Base-by-base conservation (phyloP, 2,888 invertebrate species). In the Glaucopsyche alexis region DNA sequence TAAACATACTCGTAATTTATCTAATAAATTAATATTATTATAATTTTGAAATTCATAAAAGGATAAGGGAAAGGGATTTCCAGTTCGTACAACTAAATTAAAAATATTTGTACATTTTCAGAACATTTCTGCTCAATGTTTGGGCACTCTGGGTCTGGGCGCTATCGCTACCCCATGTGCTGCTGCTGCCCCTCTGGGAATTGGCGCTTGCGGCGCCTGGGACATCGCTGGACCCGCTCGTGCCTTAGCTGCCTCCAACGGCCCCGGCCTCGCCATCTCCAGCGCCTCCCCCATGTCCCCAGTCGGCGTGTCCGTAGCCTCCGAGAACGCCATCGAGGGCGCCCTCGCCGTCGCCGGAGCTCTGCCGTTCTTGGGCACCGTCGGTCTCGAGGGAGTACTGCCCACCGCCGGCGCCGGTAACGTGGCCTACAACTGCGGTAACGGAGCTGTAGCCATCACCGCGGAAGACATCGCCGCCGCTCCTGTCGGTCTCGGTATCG, bases 291-390 rank as follows among this genome's bases (percentile, higher is more conserved):
- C 80, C 11, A 75, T 77, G 71, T 72, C 79, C 9, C 79, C 78
- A 42, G 77, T 50, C 42, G 81, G 82, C 16, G 71, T 81, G 40
- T 71, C 77, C 49, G 75, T 80, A 4, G 47, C 77, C 4, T 82
- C 83, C 72, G 82, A 82, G 14, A 84, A 83, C 71, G 75, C 74
- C 2, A 80, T 82, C 60, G 80, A 81, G 75, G 83, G 84, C 0
- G 71, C 78, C 11, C 71, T 83, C 7, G 67, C 73, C 38, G 77
- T 80, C 29, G 38, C 71, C 14, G 82, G 82, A 45, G 74, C 79
- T 64, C 73, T 82, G 72, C 81, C 79, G 7, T 79, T 82, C 78
- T 65, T 79, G 42, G 79, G 80, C 14, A 76, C 81, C 42, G 81
- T 83, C 1, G 77, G 74, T 66, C 74, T 81, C 14, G 79, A 79